Base-by-base conservation (phyloP, 2,888 invertebrate species). In the Dioctria rufipes region DNA sequence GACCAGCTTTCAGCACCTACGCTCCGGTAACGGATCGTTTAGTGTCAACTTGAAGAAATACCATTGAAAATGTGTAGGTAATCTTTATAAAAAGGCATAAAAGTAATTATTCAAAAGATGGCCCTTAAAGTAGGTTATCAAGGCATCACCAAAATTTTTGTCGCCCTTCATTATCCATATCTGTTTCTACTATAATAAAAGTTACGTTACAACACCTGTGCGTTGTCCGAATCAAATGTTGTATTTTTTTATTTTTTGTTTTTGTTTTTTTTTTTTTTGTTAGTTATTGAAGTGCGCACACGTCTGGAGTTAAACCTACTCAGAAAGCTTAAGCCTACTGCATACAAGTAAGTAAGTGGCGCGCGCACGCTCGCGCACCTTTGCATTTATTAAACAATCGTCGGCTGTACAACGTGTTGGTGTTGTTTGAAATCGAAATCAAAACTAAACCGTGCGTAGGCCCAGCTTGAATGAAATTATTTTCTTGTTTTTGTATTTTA, bases 371-470 rank as follows among this genome's bases (percentile, higher is more conserved):
- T 25, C 25, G 25, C 25, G 58, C 79, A 78, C 66, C 66, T 78
- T 78, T 79, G 67, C 79, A 79, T 69, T 79, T 69, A 79, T 79
- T 79, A 79, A 79, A 69, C 79, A 58, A 79, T 79, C 79, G 54
- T 11, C 11, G 25, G 39, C 40, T 13, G 25, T 6, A 54, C 5
- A 11, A 43, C 58, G 69, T 58, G 79, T 79, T 79, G 79, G 79
- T 79, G 79, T 79, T 60, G 37, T 25, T 54, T 69, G 60, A 79
- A 79, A 69, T 58, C 60, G 60, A 79, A 67, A 79, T 58, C 60
- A 79, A 78, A 79, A 79, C 58, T 79, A 60, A 79, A 46, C 60
- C 46, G 67, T 58, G 79, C 79, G 79, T 79, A 79, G 79, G 79
- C 67, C n/a, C 54, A n/a, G 11, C 54, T 58, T 79, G 79, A 79